Evolutionary conservation across 2,797 vertebrate genomes (phyloP), one percentile per base, ranked within the genome.

Genomic region (Gallirallus australis): DNA sequence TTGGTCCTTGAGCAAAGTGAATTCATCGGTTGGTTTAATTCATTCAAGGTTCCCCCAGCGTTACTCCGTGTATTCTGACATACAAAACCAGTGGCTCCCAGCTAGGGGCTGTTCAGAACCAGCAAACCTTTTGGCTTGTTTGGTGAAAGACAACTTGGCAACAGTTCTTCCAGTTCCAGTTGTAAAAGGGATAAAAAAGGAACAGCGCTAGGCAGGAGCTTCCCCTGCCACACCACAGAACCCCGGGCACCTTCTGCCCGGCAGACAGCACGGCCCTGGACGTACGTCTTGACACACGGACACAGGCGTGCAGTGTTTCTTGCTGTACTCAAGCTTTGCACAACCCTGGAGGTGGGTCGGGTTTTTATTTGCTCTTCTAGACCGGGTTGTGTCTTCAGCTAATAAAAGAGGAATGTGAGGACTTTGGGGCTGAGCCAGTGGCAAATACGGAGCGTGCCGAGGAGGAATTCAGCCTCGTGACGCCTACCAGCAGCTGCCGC

Each of bases 391-490:
- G 81, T 94, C 96, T 86, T 84, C 93, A 95, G 87, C 92, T 95
- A 94, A 96, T 94, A 96, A 93, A 86, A n/a, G 28, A 92, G 94
- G 96, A 97, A 97, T 97, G 95, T 20, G 70, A 93, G 87, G 21
- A 23, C 94, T 86, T 45, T 53, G 82, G 53, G 35, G 31, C 76
- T 35, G 87, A 94, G 78, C 86, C 70, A 14, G 87, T 39, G 72
- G 76, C 72, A 93, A 94, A 79, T 30, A 81, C 23, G 50, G 72
- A 84, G 70, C 3, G 1, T 78, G 71, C 56, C 0, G 7, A 84
- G 75, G 60, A 94, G 87, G 96, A 97, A 96, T 95, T 90, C 35
- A 69, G 85, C 78, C 15, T 17, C 24, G 4, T 42, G 80, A 61
- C 73, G 72, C 82, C 68, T 7, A 30, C 59, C 11, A 56, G 80